Conservation (phyloP, 2,113 vertebrate species). For the Aegypius monachus region DNA sequence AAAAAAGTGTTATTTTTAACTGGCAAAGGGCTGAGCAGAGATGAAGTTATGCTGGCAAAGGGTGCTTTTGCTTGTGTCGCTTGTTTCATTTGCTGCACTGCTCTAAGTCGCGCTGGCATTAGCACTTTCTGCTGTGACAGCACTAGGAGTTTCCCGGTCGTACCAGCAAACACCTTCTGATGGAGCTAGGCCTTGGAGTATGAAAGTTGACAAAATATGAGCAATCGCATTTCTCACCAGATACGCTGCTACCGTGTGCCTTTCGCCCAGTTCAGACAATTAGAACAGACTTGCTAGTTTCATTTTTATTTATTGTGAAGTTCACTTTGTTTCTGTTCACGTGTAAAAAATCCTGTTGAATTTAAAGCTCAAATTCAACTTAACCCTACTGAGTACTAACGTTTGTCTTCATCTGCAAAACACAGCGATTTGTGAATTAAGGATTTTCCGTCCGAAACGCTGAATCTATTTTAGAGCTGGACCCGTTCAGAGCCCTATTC, state of each 20-base stretch:
- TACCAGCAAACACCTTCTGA: not conserved
- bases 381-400: fast-evolving
- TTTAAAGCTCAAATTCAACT: not conserved
- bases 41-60: not conserved
- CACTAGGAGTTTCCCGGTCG: not conserved
- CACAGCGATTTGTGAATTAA: fast-evolving
- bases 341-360: not conserved
- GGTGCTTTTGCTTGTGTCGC: not conserved
- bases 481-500: not conserved
- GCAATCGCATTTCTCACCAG: fast-evolving
- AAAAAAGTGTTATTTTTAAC: not conserved
- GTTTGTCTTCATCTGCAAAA: fast-evolving
- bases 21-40: not conserved
- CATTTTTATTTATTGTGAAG: not conserved
- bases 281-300: not conserved
- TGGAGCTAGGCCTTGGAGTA: not conserved
- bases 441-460: not conserved
- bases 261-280: fast-evolving
- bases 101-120: fast-evolving
- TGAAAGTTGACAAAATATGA: fast-evolving
- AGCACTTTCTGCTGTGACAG: not conserved
- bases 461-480: fast-evolving
- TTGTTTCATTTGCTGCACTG: not conserved
- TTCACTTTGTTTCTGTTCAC: not conserved
- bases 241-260: fast-evolving